These are phyloP conservation scores for Thaumetopoea pityocampa DNA, from an alignment of 1,140 invertebrate species.

Conservation along the genomic window DNA sequence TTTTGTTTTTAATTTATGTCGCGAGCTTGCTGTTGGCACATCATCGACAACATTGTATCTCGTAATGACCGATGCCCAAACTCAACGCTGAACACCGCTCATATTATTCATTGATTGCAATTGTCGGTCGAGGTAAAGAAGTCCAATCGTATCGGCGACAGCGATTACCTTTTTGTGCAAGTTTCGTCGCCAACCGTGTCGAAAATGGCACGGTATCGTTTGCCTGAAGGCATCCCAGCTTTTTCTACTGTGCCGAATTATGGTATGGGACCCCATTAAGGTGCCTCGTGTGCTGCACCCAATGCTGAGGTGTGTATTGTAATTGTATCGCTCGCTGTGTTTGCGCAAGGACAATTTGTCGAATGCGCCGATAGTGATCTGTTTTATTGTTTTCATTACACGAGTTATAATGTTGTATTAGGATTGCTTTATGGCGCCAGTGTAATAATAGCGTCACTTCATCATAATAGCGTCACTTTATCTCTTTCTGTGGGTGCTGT, in stretches of 20 bases:
- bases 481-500: too few species aligned
- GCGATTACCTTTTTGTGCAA: conserved; percentile 32
- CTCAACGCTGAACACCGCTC: conserved; percentile 25
- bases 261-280: too few species aligned
- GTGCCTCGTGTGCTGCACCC: too few species aligned
- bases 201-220: conserved; percentile 28
- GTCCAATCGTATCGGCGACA: conserved; percentile 44
- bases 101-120: conserved; percentile 41
- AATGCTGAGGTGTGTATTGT: conserved; percentile 10
- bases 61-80: conserved; percentile 5
- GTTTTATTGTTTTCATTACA: conserved; percentile 5
- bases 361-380: conserved; percentile 7
- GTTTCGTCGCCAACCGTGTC: conserved; percentile 47
- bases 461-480: too few species aligned
- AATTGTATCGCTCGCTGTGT: conserved; percentile 12
- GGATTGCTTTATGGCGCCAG: too few species aligned
- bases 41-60: conserved; percentile 12
- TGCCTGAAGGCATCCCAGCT: conserved; percentile 7
- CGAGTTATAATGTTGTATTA: conserved; percentile 9
- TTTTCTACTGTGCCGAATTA: conserved; percentile 9
- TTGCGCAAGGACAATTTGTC: conserved; percentile 11
- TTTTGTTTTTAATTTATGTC: too few species aligned
- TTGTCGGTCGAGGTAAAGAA: conserved; percentile 43
- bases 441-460: too few species aligned
- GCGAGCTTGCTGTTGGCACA: too few species aligned